These are phyloP conservation scores for Lophochroa leadbeateri DNA, from an alignment of 2,113 vertebrate genomes.

Conservation along the genomic window DNA sequence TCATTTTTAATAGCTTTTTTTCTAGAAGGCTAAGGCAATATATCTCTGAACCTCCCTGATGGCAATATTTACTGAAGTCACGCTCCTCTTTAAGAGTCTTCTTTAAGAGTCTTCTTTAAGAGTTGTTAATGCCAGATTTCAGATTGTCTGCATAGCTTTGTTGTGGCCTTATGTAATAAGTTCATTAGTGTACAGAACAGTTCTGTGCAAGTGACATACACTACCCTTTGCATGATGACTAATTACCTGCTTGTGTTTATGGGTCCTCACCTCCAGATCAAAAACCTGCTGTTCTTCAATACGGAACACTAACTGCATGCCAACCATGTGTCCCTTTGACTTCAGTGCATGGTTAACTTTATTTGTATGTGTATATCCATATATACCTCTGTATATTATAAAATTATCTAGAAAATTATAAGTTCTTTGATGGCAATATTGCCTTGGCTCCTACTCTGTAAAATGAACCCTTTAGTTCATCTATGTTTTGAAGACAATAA, in stretches of 20 bases:
- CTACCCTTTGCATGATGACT: background rate
- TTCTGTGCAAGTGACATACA: background rate
- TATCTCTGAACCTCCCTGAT: background rate
- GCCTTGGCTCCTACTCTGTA: background rate
- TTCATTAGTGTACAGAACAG: background rate
- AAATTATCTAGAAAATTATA: background rate
- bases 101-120: background rate
- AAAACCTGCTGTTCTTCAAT: background rate
- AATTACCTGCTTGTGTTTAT: background rate
- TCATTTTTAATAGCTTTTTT: background rate
- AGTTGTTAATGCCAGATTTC: background rate
- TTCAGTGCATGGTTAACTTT: background rate
- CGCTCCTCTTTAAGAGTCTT: background rate
- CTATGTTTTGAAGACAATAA: background rate
- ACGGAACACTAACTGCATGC: background rate
- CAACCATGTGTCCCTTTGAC: background rate
- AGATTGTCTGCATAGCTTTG: background rate
- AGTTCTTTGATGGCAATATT: background rate
- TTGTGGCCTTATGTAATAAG: background rate
- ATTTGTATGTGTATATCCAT: rapidly evolving
- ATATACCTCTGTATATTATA: background rate
- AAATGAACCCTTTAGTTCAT: background rate
- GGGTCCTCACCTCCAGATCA: background rate
- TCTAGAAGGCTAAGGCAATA: background rate
- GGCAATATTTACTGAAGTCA: background rate